These are phyloP conservation scores for Corynorhinus townsendii DNA, from an alignment of 2,113 vertebrate genomes.

Conservation along the genomic window DNA sequence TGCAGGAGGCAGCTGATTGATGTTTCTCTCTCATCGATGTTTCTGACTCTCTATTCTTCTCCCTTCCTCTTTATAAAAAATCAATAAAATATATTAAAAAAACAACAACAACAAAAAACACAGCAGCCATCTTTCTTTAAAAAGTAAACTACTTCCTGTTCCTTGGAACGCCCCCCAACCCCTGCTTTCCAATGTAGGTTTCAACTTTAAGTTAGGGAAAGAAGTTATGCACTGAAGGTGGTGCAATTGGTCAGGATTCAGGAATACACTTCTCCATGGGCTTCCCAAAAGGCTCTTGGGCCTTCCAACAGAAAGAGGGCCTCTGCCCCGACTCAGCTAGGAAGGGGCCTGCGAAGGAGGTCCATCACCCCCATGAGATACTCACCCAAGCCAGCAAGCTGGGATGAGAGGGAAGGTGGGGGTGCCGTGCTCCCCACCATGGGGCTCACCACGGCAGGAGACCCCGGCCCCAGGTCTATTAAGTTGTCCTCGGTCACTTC, in stretches of 20 bases:
- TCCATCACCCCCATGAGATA: neutral
- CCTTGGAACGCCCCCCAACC: neutral
- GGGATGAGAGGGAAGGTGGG: constrained; percentile 89
- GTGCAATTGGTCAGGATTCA: neutral
- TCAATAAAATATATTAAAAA: too few species aligned
- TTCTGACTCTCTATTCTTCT: too few species aligned
- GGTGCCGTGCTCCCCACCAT: constrained; percentile 84
- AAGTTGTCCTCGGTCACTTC: constrained; percentile 97
- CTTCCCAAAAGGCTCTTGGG: neutral
- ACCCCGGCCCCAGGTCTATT: constrained; percentile 97
- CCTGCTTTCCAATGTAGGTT: neutral
- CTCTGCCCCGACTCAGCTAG: constrained; percentile 88
- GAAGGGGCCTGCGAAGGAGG: constrained; percentile 49
- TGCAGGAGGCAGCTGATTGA: too few species aligned
- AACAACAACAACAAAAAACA: neutral
- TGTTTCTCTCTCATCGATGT: too few species aligned
- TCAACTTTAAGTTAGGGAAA: neutral
- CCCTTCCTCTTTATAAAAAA: too few species aligned
- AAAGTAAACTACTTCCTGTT: neutral
- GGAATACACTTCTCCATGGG: neutral
- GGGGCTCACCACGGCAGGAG: constrained; percentile 96
- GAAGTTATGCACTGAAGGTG: neutral
- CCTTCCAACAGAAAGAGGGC: neutral
- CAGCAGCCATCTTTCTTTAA: neutral
- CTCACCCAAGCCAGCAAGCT: constrained; percentile 93